Conservation (phyloP, 2,888 invertebrate genomes). For the Dicroscelio sp. region DNA sequence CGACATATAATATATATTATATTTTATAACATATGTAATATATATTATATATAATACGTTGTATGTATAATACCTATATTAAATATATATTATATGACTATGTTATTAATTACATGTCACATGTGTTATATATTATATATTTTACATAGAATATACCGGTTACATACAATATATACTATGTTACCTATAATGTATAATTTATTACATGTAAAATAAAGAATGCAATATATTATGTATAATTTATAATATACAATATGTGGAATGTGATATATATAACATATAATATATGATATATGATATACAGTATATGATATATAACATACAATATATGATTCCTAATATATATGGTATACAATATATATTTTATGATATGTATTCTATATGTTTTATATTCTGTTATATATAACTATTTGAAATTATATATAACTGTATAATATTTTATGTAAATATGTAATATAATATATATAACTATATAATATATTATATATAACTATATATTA, state of each 20-base stretch:
- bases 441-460: not conserved
- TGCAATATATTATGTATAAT: not conserved
- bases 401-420: not conserved
- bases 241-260: not conserved
- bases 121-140: not conserved
- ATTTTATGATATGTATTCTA: not conserved
- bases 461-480: not conserved
- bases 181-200: not conserved
- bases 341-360: not conserved
- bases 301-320: not conserved
- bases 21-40: not conserved
- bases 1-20: not conserved
- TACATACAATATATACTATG: not conserved
- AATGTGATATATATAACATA: no score
- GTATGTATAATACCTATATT: not conserved
- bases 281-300: not conserved
- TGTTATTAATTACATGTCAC: not conserved
- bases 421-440: not conserved
- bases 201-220: not conserved
- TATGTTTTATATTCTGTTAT: not conserved
- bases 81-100: not conserved
- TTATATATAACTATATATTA: not conserved
- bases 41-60: not conserved
- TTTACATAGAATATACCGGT: not conserved
- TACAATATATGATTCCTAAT: not conserved